Base-by-base conservation (phyloP, 2,888 invertebrate genomes). In the Anthoptus insignis region DNA sequence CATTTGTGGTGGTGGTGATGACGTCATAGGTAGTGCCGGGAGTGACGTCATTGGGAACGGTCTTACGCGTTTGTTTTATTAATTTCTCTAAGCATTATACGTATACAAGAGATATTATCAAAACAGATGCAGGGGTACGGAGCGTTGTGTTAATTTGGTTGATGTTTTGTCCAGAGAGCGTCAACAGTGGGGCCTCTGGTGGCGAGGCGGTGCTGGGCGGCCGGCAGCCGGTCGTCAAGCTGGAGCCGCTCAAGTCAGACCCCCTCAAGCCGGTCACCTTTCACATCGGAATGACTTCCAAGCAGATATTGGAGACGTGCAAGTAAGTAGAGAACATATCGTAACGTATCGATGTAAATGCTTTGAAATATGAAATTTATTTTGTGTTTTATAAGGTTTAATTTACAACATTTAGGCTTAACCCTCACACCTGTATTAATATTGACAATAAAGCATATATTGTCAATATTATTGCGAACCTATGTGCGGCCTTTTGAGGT, bases 241-340 rank as follows among this genome's bases (percentile, higher is more conserved):
- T 95, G 50, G 95, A 95, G 80, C 95, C 95, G 53, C 88, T 95
- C 27, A 94, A 94, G 81, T 85, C 89, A 0, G 96, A 96, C 59
- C 95, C 95, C 58, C 94, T 95, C 67, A 93, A 95, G 52, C 95
- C 96, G 37, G 94, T 95, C 56, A 94, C 95, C 69, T 96, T 96
- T 83, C 95, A 94, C 73, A 96, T 96, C 76, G 96, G 96, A 67
- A 97, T 98, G 97, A 96, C 94, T 77, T 95, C 98, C 19, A 96
- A 96, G 74, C 95, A 95, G 74, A 91, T 98, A 49, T 78, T 96
- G 13, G 95, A 96, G 60, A 88, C 95, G 3, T 97, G 97, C 91
- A 96, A 96, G 94, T 96, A 91, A 86, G 95, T 94, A 14, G 13
- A n/a, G n/a, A n/a, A n/a, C n/a, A n/a, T n/a, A n/a, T n/a, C n/a